Evolutionary conservation across 2,797 vertebrate genomes (phyloP).

Genomic region (Zalophus californianus): DNA sequence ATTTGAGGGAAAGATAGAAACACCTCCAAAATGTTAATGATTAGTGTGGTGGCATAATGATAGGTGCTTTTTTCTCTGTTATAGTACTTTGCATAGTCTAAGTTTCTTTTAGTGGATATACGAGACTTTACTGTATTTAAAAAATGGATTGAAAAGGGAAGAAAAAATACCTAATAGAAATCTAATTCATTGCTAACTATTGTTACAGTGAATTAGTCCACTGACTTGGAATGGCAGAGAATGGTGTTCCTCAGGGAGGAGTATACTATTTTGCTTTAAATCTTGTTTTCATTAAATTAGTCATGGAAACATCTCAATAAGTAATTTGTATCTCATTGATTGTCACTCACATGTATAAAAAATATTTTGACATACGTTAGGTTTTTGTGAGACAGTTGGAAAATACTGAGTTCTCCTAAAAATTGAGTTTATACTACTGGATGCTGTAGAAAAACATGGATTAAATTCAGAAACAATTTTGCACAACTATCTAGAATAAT

Average conservation of each 20-base stretch:
- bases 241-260: background rate
- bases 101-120: constrained; percentile 1
- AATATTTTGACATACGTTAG: constrained; percentile 36
- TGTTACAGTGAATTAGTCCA: background rate
- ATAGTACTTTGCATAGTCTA: background rate
- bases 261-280: background rate
- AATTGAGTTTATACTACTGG: background rate
- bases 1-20: background rate
- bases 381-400: constrained; percentile 20
- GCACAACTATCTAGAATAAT: constrained; percentile 43
- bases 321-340: constrained; percentile 6
- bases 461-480: constrained; percentile 65
- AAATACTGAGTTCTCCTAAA: background rate
- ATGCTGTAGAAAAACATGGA: background rate
- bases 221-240: background rate
- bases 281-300: background rate
- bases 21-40: background rate
- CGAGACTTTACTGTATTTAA: background rate
- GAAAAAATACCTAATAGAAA: background rate
- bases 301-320: background rate
- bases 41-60: background rate
- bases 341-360: background rate
- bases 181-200: background rate
- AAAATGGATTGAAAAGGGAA: background rate
- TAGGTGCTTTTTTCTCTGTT: background rate